Evolutionary conservation across 2,113 vertebrate species (phyloP).

Genomic region (Melanocharis versteri): DNA sequence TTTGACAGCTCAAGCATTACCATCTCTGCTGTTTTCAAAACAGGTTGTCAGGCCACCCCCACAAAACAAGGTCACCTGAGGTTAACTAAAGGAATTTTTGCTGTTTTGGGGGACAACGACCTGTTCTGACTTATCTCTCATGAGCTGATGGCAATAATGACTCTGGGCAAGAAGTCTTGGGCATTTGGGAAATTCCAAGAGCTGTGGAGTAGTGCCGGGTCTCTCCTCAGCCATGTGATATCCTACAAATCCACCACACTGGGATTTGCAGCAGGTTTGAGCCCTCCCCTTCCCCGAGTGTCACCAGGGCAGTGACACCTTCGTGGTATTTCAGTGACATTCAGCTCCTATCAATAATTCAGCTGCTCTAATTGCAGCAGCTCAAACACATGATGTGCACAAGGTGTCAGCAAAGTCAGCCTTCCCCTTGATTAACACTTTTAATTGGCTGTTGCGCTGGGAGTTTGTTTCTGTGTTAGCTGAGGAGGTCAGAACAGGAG

Average conservation of each 20-base stretch:
- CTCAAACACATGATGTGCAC: not conserved
- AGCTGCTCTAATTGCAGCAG: not conserved
- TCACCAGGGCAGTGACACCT: not conserved
- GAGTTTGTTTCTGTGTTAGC: not conserved
- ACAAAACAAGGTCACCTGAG: not conserved
- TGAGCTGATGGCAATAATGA: not conserved
- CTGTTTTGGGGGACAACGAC: not conserved
- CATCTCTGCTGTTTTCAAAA: not conserved
- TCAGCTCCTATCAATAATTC: not conserved
- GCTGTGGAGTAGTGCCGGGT: not conserved
- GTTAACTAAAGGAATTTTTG: not conserved
- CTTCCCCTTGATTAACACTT: not conserved
- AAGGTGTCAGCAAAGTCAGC: not conserved
- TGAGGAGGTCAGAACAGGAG: not conserved
- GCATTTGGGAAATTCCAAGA: not conserved
- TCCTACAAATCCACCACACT: not conserved
- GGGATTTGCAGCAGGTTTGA: not conserved
- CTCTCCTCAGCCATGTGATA: not conserved
- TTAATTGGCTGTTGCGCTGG: not conserved
- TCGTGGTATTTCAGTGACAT: not conserved
- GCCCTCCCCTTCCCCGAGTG: not conserved
- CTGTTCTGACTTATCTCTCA: not conserved
- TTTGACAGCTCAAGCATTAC: not conserved
- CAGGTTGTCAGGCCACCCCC: not conserved
- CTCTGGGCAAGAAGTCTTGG: not conserved